Conservation (phyloP, 2,888 invertebrate genomes). For the Nomada ruficornis region DNA sequence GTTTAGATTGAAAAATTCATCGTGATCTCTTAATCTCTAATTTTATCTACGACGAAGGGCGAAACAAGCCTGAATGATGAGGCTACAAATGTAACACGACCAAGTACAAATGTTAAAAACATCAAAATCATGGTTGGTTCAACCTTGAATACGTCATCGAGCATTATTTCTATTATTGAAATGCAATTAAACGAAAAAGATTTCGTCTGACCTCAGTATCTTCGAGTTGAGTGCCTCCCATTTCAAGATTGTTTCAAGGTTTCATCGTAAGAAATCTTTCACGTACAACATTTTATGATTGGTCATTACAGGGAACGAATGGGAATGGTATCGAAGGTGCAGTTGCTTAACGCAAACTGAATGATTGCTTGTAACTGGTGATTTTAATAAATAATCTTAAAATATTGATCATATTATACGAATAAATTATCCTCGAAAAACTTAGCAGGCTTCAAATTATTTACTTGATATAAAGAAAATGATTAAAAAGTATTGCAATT, state of each 20-base stretch:
- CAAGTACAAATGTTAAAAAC: conserved; percentile 27
- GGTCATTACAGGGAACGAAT: conserved; percentile 20
- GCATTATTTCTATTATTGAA: conserved; percentile 29
- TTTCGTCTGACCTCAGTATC: conserved; percentile 6
- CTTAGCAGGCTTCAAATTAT: too few species aligned
- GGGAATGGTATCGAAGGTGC: conserved; percentile 10
- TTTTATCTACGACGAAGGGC: too few species aligned
- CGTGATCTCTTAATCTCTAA: not conserved
- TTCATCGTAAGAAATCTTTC: conserved; percentile 24
- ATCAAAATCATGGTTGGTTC: conserved; percentile 24
- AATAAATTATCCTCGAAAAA: not conserved
- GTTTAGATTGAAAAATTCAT: not conserved
- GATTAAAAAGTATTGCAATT: too few species aligned
- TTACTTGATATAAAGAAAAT: too few species aligned
- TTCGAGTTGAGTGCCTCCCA: not conserved
- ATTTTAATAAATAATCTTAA: not conserved
- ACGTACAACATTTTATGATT: conserved; percentile 27
- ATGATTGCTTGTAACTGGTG: not conserved
- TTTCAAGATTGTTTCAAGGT: conserved; percentile 30
- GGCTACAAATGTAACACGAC: too few species aligned
- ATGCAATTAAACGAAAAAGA: conserved; percentile 18
- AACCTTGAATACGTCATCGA: conserved; percentile 17
- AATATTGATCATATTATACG: not conserved
- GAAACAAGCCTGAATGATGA: not conserved
- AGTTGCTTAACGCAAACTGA: conserved; percentile 32